These are phyloP conservation scores for Stichopus chloronotus DNA, from an alignment of 35 echinoderm and acorn worm species.

Conservation along the genomic window DNA sequence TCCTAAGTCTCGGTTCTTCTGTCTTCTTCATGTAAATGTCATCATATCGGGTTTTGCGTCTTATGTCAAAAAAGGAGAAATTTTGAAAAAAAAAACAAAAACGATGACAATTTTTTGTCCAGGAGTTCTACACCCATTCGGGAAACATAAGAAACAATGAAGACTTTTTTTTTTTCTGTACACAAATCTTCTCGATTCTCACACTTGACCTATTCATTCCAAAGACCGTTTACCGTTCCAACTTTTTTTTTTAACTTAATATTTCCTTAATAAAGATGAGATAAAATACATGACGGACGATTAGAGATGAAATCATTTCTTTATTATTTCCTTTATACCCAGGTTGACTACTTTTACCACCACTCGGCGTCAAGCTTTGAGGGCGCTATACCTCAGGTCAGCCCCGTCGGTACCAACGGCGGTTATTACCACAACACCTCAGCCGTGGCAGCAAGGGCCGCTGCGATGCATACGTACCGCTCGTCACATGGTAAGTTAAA, in stretches of 20 bases:
- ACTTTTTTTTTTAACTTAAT: neutral
- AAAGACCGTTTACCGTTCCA: too few species aligned
- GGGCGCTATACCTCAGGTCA: constrained; percentile 42
- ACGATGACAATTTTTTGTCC: too few species aligned
- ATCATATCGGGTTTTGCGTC: too few species aligned
- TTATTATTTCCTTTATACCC: constrained; percentile 35
- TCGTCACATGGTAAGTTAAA: constrained; percentile 44
- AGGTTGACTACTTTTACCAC: constrained; percentile 57
- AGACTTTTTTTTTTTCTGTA: too few species aligned
- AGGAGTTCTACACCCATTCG: too few species aligned
- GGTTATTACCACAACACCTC: constrained; percentile 43
- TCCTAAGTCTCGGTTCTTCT: too few species aligned
- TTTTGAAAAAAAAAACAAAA: too few species aligned
- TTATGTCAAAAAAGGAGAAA: too few species aligned
- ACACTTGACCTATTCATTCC: too few species aligned
- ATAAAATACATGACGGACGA: neutral
- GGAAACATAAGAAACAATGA: too few species aligned
- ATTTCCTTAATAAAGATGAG: constrained; percentile 8
- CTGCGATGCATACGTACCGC: constrained; percentile 45
- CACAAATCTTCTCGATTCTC: too few species aligned
- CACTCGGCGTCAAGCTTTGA: constrained; percentile 25
- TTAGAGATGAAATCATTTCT: constrained; percentile 30
- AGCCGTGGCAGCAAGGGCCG: constrained; percentile 24
- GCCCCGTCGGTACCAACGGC: constrained; percentile 21
- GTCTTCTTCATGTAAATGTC: too few species aligned